Evolutionary conservation across 2,888 invertebrate genomes (phyloP), one percentile per base, ranked within the genome.

Genomic region (Cantharis lateralis): DNA sequence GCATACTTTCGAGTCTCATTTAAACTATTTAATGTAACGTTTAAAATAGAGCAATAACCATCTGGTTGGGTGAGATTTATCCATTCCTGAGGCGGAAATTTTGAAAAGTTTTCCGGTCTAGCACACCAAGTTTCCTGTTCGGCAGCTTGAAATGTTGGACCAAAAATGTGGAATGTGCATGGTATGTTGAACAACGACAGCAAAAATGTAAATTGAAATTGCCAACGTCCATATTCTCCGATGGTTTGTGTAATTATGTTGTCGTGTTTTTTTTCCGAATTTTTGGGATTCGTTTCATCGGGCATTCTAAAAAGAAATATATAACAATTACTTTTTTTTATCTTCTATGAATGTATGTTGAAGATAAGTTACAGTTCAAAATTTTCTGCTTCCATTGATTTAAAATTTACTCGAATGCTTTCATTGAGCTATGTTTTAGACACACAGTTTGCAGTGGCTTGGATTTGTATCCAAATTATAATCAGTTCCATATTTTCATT

Each of bases 131-230:
- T 93, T 66, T 92, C 91, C 79, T 91, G 90, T 79, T 91, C 90
- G 82, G 91, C 91, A 70, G 93, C 93, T 90, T 93, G 93, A 87
- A 95, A 95, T 0, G 94, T 93, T 62, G 94, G 92, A 71, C 93
- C 91, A 87, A 93, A 93, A 84, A 95, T 95, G 88, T 95, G 95
- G 89, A 94, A 95, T 63, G 95, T 95, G 88, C 94, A 94, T 1
- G 95, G 95, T 83, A 95, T 91, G 84, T 95, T 95, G 89, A 94
- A 93, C 68, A 95, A 89, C 2, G 95, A 93, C 79, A 95, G 88
- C 66, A 95, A 88, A 84, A 95, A 92, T 3, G 95, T 95, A 89
- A 93, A 91, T 79, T 93, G 86, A 77, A 94, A 89, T 87, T 95
- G 95, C 95, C 95, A 95, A 81, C 91, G 91, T 69, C 95, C 95